Evolutionary conservation across 2,797 vertebrate species (phyloP).

Genomic region (Apogon talboti): DNA sequence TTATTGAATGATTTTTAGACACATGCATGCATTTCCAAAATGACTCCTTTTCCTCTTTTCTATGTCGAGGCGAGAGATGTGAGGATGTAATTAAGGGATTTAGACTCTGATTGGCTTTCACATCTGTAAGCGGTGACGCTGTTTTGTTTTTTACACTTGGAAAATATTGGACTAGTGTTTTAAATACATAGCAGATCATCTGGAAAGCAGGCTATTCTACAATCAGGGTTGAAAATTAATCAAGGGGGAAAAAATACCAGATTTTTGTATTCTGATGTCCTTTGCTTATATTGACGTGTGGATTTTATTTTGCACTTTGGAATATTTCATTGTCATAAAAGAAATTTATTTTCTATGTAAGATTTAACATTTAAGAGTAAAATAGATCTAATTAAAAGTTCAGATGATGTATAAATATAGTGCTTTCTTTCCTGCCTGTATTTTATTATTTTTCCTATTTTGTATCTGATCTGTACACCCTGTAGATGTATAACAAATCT

Average conservation of each 20-base stretch:
- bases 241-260: conserved; percentile 22
- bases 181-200: not conserved
- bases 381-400: conserved; percentile 74
- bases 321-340: conserved; percentile 81
- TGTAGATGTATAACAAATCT: conserved; percentile 80
- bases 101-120: conserved; percentile 1
- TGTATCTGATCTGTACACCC: conserved; percentile 81
- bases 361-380: conserved; percentile 74
- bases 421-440: conserved; percentile 80
- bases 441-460: conserved; percentile 80
- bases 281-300: conserved; percentile 75
- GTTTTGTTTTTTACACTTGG: conserved; percentile 10
- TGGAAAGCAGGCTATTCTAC: conserved; percentile 50
- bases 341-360: conserved; percentile 83
- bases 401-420: conserved; percentile 74
- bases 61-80: conserved; percentile 3
- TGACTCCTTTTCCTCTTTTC: not conserved
- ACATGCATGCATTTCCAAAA: conserved; percentile 37
- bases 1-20: conserved; percentile 21
- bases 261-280: conserved; percentile 76
- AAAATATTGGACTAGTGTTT: conserved; percentile 1
- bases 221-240: conserved; percentile 58
- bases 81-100: not conserved
- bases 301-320: conserved; percentile 82
- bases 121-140: not conserved